Evolutionary conservation across 2,888 invertebrate genomes (phyloP).

Genomic region (Dyspetes luteomarginatus): DNA sequence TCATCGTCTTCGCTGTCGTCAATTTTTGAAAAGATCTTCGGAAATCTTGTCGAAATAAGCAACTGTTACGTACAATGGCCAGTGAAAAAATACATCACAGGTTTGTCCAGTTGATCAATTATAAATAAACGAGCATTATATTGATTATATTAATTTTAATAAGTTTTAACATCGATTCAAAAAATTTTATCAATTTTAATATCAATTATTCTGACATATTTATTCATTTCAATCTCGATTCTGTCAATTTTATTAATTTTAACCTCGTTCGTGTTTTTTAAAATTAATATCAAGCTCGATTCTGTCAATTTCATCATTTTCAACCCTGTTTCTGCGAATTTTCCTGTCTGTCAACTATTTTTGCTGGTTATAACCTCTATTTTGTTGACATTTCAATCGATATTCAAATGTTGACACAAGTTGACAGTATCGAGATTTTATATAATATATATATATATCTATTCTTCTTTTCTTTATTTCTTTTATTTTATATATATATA

Average conservation of each 20-base stretch:
- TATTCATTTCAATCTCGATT: neutral
- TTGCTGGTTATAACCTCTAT: neutral
- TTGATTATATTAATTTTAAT: neutral
- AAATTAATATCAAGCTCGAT: neutral
- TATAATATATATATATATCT: too few relatives aligned
- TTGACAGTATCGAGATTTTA: neutral
- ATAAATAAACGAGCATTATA: neutral
- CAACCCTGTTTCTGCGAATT: neutral
- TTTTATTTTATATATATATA: too few relatives aligned
- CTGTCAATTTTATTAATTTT: neutral
- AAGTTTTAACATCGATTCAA: neutral
- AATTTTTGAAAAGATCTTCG: slow-evolving; percentile 26
- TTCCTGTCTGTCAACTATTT: neutral
- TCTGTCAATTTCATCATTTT: neutral
- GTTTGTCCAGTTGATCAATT: slow-evolving; percentile 69
- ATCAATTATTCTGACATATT: neutral
- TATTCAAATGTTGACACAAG: neutral
- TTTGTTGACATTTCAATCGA: neutral
- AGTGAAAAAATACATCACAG: slow-evolving; percentile 77
- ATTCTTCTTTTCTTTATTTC: too few relatives aligned
- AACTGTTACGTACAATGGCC: slow-evolving; percentile 76
- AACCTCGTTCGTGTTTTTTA: neutral
- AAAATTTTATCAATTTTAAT: neutral
- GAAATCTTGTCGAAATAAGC: slow-evolving; percentile 30
- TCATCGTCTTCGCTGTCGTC: neutral